phyloP scores from a whole-genome alignment of 2,113 vertebrate species.

The Mugil cephalus region DNA sequence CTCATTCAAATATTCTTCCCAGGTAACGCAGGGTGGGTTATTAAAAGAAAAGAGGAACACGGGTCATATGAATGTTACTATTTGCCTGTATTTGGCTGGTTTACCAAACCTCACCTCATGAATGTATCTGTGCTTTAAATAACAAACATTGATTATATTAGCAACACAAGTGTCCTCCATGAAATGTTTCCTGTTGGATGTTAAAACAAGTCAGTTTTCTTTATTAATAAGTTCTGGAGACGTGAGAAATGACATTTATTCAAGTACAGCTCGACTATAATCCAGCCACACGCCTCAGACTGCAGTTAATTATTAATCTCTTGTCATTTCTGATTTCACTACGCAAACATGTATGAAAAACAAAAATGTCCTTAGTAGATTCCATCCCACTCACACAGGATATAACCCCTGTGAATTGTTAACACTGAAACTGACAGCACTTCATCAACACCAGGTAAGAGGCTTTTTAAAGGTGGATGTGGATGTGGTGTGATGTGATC shows the following conservation, averaged over 20 bases:
- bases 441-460: slow-evolving; percentile 39
- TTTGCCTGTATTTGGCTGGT: too few species aligned
- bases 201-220: not conserved
- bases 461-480: not conserved
- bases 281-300: not conserved
- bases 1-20: too few species aligned
- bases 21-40: too few species aligned
- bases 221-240: not conserved
- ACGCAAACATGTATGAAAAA: slow-evolving; percentile 24
- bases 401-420: slow-evolving; percentile 4
- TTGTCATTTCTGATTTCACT: slow-evolving; percentile 30
- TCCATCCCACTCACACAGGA: not conserved
- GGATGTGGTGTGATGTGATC: too few species aligned
- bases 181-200: too few species aligned
- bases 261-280: not conserved
- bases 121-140: too few species aligned
- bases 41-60: too few species aligned
- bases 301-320: slow-evolving; percentile 37
- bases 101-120: too few species aligned
- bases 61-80: too few species aligned
- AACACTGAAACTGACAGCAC: not conserved
- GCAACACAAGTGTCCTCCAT: too few species aligned
- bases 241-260: not conserved
- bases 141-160: too few species aligned
- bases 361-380: accelerated